phyloP scores from a whole-genome alignment of 1,140 invertebrate species.

The Gryllus bimaculatus region DNA sequence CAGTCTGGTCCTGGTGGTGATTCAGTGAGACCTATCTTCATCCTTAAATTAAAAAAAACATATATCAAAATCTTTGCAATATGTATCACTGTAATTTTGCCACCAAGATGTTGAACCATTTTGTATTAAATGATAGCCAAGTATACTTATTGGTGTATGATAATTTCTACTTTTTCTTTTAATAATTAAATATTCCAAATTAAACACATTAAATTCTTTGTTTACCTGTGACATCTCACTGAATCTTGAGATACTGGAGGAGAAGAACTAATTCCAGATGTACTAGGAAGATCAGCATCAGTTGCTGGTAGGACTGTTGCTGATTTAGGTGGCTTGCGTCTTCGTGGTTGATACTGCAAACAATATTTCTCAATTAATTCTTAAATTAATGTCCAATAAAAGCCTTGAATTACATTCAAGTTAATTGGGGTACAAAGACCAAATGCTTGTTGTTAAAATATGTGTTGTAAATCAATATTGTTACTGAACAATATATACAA shows the following conservation, averaged over 20 bases:
- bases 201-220: neutral
- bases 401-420: neutral
- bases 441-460: neutral
- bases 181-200: neutral
- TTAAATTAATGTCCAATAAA: neutral
- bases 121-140: neutral
- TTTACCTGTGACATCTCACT: neutral
- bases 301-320: neutral
- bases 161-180: neutral
- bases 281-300: conserved; percentile 15
- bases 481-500: neutral
- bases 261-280: conserved; percentile 18
- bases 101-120: neutral
- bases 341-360: conserved; percentile 18
- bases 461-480: neutral
- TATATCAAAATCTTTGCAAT: neutral
- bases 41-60: conserved; percentile 11
- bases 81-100: neutral
- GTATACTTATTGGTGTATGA: neutral
- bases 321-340: conserved; percentile 18
- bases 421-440: neutral
- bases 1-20: conserved; percentile 20
- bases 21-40: conserved; percentile 19
- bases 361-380: neutral
- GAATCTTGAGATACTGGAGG: conserved; percentile 6